Evolutionary conservation across 1,140 invertebrate genomes (phyloP).

Genomic region (Euura saliciscinereae): DNA sequence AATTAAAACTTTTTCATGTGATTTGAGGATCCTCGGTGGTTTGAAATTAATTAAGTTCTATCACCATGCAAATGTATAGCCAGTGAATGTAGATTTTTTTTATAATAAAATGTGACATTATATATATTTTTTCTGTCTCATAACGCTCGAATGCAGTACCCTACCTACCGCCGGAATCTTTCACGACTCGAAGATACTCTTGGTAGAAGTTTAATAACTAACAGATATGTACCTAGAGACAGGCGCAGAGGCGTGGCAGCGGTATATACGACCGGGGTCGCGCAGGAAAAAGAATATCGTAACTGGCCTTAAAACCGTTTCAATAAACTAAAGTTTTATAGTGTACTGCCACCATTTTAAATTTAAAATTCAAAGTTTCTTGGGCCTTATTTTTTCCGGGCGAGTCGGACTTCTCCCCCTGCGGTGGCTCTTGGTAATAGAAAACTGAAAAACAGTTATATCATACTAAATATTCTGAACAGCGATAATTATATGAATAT

Average conservation of each 20-base stretch:
- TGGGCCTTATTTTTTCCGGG: not conserved
- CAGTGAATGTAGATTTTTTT: not conserved
- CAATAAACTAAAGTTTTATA: conserved; percentile 3
- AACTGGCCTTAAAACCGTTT: not conserved
- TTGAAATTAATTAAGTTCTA: not conserved
- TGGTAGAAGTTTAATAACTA: not conserved
- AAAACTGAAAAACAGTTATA: not conserved
- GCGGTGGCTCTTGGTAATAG: not conserved
- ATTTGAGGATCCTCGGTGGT: not conserved
- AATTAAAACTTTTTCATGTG: not conserved
- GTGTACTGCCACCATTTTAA: not conserved
- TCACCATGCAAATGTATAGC: not conserved
- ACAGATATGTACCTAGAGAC: not conserved
- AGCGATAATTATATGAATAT: not conserved
- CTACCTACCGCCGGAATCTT: too few relatives aligned
- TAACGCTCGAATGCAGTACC: too few relatives aligned
- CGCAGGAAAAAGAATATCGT: not conserved
- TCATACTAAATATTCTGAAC: not conserved
- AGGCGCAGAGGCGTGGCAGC: not conserved
- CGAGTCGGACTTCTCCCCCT: too few relatives aligned
- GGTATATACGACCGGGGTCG: not conserved
- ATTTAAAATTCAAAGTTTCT: not conserved
- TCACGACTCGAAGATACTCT: not conserved
- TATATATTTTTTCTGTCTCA: not conserved
- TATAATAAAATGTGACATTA: not conserved